Evolutionary conservation across 2,888 invertebrate species (phyloP), one percentile per base, ranked within the genome.

Genomic region (Griposia aprilina): DNA sequence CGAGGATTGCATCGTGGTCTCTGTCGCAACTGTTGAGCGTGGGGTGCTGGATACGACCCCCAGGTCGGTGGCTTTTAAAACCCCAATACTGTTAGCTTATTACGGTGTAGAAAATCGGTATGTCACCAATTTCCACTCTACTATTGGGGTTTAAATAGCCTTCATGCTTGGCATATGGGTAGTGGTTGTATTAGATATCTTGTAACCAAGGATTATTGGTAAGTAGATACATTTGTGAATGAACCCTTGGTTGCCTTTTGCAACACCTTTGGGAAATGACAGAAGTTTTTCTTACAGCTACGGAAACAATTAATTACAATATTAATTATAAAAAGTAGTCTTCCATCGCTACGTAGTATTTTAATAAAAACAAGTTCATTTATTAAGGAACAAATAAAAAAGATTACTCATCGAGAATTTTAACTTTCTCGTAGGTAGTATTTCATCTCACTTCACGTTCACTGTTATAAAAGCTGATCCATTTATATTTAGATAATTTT

Each of bases 401-500:
- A 15, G 1, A 67, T 67, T 26, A 69, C 17, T 55, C 36, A 17
- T 59, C n/a, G 11, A 69, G 10, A 5, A 23, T 15, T 71, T 36
- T 41, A n/a, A 50, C 73, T 23, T 50, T 72, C 17, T 36, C 52
- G 52, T 55, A 8, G 13, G 50, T 41, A 41, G 15, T 20, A 17
- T 69, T 48, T 48, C 36, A 8, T 8, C 30, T 36, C 48, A 2
- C n/a, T 72, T 72, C 20, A 20, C 15, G 20, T 72, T 36, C n/a
- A 41, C 36, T 3, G 15, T 73, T 36, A 41, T 17, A 71, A 30
- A 72, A 72, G n/a, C 20, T 13, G 20, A n/a, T 50, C 13, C 72
- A 36, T n/a, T 72, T 15, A 41, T 72, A 36, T 72, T 73, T 26
- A 68, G 45, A 48, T 70, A 10, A 23, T 5, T 23, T 67, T 23